Evolutionary conservation across 2,113 vertebrate species (phyloP), one percentile per base, ranked within the genome.

Genomic region (Lycaon pictus): DNA sequence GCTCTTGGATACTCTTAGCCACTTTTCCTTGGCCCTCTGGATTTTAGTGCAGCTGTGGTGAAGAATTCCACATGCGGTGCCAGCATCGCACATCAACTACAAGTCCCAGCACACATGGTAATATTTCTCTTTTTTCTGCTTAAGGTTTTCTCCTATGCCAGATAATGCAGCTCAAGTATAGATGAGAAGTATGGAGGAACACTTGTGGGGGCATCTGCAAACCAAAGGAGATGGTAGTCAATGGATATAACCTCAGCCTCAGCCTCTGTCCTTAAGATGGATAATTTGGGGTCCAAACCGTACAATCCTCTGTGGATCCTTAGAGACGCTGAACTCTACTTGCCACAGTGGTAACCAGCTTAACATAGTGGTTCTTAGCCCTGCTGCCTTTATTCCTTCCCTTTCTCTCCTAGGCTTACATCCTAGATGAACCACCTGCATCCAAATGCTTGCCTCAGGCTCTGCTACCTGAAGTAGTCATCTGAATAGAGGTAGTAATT

Each of bases 401-500:
- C 69, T 88, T 37, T 83, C 12, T 8, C 72, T 85, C 35, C 62
- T 32, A 63, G 53, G 10, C 85, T 82, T 55, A 19, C 62, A 85
- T 84, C 79, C 69, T n/a, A 72, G 8, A 56, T 89, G 22, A 93
- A 63, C 62, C 51, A 10, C 80, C 53, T 53, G 20, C 58, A 90
- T 77, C 88, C 88, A 35, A 11, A 83, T 48, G 51, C 81, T 79
- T 95, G 77, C 77, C 27, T 84, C 55, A 79, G 87, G 22, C 85
- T 79, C 20, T 92, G 89, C 22, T 32, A 2, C 60, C 89, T 22
- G 27, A 53, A 87, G 23, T 90, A 48, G 58, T 69, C 58, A 65
- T 56, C 67, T 83, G 87, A 91, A 69, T 63, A 16, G 85, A 95
- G 37, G 32, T 91, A 60, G 60, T 88, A 87, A 88, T 56, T 77